phyloP scores from a whole-genome alignment of 2,797 vertebrate genomes.

The Tarsius wallacei region DNA sequence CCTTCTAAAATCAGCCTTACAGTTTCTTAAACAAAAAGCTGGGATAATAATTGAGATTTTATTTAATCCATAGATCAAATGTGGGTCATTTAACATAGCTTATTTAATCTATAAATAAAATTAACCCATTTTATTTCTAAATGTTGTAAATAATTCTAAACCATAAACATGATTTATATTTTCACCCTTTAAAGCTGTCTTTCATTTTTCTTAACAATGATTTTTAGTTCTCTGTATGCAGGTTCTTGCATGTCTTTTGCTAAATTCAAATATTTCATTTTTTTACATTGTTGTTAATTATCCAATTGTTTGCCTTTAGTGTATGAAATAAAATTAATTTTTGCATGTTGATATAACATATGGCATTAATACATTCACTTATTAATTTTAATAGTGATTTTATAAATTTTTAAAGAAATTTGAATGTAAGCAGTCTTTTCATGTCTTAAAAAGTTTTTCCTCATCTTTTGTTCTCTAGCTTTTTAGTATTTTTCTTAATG shows the following conservation, averaged over 20 bases:
- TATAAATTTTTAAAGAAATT: not conserved
- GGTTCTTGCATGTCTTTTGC: not conserved
- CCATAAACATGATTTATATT: not conserved
- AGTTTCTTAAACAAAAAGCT: not conserved
- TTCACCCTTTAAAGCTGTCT: not conserved
- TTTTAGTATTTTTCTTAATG: not conserved
- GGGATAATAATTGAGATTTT: not conserved
- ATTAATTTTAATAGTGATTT: not conserved
- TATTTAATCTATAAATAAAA: not conserved
- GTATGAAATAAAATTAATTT: not conserved
- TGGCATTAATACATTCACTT: not conserved
- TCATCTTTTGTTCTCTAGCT: not conserved
- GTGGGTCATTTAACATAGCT: not conserved
- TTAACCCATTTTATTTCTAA: no score
- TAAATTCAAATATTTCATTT: not conserved
- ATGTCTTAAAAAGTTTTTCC: not conserved
- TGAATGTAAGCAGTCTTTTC: not conserved
- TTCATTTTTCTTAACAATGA: not conserved
- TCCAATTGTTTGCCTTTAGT: not conserved
- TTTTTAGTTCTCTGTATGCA: not conserved
- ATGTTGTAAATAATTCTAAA: not conserved
- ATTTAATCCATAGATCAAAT: not conserved
- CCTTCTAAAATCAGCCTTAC: not conserved
- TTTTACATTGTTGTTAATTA: not conserved
- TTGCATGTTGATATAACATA: not conserved